Conservation (phyloP, 2,888 invertebrate species). For the Drosophila aldrichi region DNA sequence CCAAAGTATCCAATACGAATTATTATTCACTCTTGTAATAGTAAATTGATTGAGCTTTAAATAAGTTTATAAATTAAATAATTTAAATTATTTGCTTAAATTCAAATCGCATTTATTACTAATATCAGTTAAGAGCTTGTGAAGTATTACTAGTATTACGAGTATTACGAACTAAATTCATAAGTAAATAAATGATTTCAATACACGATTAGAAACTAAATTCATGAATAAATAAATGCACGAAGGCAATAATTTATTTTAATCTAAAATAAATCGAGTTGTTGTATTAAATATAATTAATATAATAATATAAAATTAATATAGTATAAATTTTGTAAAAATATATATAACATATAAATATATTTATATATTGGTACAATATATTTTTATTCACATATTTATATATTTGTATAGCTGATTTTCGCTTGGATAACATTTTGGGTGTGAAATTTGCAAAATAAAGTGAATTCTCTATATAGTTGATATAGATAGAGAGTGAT, state of each 20-base stretch:
- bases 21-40: background rate
- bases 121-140: conserved; percentile 10
- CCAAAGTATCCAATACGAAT: conserved; percentile 6
- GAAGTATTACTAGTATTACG: background rate
- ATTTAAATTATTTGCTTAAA: conserved; percentile 24
- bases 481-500: background rate
- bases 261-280: background rate
- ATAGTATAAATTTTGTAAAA: background rate
- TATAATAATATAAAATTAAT: background rate
- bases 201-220: background rate
- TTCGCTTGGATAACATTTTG: background rate
- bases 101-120: conserved; percentile 11
- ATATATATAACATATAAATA: background rate
- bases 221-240: background rate
- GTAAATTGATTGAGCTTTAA: conserved; percentile 4
- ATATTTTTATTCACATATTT: background rate
- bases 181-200: conserved; percentile 4
- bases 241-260: no score
- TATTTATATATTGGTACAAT: background rate
- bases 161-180: background rate
- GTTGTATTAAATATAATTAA: background rate
- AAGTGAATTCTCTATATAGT: background rate
- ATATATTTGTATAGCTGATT: background rate
- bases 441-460: conserved; percentile 2
- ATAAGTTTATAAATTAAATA: conserved; percentile 1